These are phyloP conservation scores for Chaetorhynchus papuensis DNA, from an alignment of 2,113 vertebrate species.

Conservation along the genomic window DNA sequence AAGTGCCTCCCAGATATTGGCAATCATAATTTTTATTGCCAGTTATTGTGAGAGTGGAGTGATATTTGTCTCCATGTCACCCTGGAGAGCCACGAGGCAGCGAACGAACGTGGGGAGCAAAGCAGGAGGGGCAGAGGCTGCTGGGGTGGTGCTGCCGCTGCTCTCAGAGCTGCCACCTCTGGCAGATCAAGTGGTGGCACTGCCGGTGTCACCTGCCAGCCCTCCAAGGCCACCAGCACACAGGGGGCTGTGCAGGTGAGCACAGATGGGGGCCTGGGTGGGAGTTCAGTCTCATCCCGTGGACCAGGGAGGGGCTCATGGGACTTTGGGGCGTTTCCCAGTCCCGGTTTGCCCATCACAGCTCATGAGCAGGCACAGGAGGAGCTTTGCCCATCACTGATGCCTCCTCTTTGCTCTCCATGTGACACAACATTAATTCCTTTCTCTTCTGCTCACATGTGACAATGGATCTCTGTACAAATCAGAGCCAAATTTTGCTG, in stretches of 20 bases:
- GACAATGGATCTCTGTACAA: background rate
- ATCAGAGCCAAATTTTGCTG: background rate
- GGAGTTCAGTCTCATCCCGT: background rate
- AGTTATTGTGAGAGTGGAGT: constrained; percentile 20
- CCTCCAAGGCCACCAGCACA: accelerated
- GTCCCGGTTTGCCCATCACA: accelerated
- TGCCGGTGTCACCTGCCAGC: background rate
- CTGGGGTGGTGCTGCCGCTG: background rate
- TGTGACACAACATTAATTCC: background rate
- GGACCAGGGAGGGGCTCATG: background rate
- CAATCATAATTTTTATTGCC: constrained; percentile 67
- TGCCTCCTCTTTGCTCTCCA: background rate
- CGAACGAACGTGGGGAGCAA: background rate
- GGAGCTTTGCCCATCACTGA: background rate
- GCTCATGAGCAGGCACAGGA: background rate
- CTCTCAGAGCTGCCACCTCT: background rate
- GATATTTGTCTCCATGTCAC: constrained; percentile 30
- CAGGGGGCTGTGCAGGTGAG: accelerated
- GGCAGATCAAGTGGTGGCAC: background rate
- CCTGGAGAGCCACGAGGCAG: constrained; percentile 17
- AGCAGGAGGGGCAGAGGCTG: background rate
- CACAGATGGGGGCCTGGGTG: accelerated
- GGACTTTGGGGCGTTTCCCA: background rate
- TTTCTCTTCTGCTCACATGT: background rate
- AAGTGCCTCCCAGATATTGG: constrained; percentile 62